Base-by-base conservation (phyloP, 2,888 invertebrate species). In the Drosophila yooni region DNA sequence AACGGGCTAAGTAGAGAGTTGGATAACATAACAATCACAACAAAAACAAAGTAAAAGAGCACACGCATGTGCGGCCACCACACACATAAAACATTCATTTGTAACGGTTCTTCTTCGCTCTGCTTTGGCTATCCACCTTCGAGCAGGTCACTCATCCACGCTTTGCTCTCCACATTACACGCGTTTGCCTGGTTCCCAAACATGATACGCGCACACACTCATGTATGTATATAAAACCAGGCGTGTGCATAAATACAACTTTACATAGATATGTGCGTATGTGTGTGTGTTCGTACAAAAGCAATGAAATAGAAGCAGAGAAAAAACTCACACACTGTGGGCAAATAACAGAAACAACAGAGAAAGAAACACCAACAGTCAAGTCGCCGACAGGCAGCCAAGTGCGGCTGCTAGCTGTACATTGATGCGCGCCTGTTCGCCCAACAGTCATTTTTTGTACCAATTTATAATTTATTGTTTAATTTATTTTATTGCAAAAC, bases 391-490 rank as follows among this genome's bases (percentile, higher is more conserved):
- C 66, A 67, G 8, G 46, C 46, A 46, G 46, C 25, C 46, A 64
- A 53, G 58, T 43, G 21, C 13, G 53, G 60, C 52, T 60, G 62
- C 59, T 48, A 40, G 48, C 72, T 65, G 33, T 13, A 59, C 61
- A 25, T 68, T 86, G 73, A 87, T 88, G 87, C 54, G 73, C 89
- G 87, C 87, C 87, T 88, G 87, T 70, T 89, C 75, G 63, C 21
- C 57, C 66, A 85, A 80, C 90, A 90, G 90, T 88, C 87, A 90
- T 90, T 88, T 88, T 90, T 90, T 88, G 89, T 88, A 90, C 87
- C 90, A 88, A 90, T 88, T 90, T 90, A 88, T 90, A 88, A 88
- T 90, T 88, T 90, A 88, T 88, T 88, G 87, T 88, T 90, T 88
- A 88, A 88, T 88, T 88, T 88, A 87, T 88, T 90, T 86, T 86